These are phyloP conservation scores for Asbolus verrucosus DNA, from an alignment of 1,140 invertebrate genomes.

Conservation along the genomic window DNA sequence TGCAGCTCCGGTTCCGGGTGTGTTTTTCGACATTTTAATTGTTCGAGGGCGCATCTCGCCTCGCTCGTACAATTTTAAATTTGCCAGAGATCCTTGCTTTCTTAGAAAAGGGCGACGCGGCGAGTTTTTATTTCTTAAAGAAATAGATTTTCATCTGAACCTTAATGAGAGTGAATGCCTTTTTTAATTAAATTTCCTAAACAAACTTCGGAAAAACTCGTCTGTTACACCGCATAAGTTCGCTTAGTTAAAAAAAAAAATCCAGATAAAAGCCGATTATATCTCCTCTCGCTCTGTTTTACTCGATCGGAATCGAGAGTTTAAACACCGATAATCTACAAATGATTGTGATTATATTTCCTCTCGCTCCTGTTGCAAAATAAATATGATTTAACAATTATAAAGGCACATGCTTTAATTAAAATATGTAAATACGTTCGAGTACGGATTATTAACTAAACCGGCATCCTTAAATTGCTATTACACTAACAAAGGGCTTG, in stretches of 20 bases:
- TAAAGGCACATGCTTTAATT: slow-evolving; percentile 12
- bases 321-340: neutral
- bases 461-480: slow-evolving; percentile 1
- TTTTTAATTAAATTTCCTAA: slow-evolving; percentile 30
- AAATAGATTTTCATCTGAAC: slow-evolving; percentile 11
- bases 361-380: too few relatives aligned
- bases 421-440: slow-evolving; percentile 22
- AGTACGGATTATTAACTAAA: slow-evolving; percentile 8
- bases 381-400: neutral
- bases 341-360: too few relatives aligned
- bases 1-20: neutral
- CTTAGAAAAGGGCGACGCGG: slow-evolving; percentile 4
- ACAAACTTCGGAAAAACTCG: slow-evolving; percentile 13
- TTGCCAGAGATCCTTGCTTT: too few relatives aligned
- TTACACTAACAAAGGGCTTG: neutral
- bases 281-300: slow-evolving; percentile 1
- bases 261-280: too few relatives aligned
- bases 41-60: too few relatives aligned
- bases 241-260: neutral
- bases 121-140: slow-evolving; percentile 7
- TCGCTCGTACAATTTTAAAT: too few relatives aligned
- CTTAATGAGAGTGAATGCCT: slow-evolving; percentile 24
- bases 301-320: neutral
- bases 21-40: too few relatives aligned
- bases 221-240: slow-evolving; percentile 4